Evolutionary conservation across 2,888 invertebrate genomes (phyloP).

Genomic region (Aspidiotus destructor): DNA sequence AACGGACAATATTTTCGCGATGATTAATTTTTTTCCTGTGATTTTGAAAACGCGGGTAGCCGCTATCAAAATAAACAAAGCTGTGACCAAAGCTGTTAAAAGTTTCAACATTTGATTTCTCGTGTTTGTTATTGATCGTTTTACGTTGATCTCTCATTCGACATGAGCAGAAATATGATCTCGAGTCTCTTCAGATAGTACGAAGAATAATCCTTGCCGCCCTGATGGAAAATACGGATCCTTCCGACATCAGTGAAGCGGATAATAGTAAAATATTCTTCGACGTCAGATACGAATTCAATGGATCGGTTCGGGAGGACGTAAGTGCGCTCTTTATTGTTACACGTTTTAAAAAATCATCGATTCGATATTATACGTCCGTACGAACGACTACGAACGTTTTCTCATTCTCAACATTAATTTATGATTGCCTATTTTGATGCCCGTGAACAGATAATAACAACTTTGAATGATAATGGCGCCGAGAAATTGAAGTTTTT

Average conservation of each 20-base stretch:
- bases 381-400: background rate
- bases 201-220: too few species aligned
- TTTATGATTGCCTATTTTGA: background rate
- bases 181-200: too few species aligned
- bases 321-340: slow-evolving; percentile 30
- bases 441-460: slow-evolving; percentile 22
- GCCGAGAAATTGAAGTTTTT: slow-evolving; percentile 77
- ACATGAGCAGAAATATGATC: too few species aligned
- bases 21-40: too few species aligned
- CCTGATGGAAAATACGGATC: slow-evolving; percentile 12
- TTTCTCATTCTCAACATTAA: background rate
- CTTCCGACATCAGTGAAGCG: background rate
- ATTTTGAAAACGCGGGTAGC: too few species aligned
- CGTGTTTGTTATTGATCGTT: too few species aligned
- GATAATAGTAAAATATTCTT: slow-evolving; percentile 14
- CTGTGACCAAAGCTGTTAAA: too few species aligned
- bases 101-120: too few species aligned
- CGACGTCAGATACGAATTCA: slow-evolving; percentile 35
- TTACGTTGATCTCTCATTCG: too few species aligned
- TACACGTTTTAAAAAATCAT: background rate
- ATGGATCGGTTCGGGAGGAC: slow-evolving; percentile 37
- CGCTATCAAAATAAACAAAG: too few species aligned
- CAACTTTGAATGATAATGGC: slow-evolving; percentile 45
- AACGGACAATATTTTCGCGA: too few species aligned
- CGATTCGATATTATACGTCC: background rate